phyloP scores from a whole-genome alignment of 2,113 vertebrate genomes.

The Probosciger aterrimus region DNA sequence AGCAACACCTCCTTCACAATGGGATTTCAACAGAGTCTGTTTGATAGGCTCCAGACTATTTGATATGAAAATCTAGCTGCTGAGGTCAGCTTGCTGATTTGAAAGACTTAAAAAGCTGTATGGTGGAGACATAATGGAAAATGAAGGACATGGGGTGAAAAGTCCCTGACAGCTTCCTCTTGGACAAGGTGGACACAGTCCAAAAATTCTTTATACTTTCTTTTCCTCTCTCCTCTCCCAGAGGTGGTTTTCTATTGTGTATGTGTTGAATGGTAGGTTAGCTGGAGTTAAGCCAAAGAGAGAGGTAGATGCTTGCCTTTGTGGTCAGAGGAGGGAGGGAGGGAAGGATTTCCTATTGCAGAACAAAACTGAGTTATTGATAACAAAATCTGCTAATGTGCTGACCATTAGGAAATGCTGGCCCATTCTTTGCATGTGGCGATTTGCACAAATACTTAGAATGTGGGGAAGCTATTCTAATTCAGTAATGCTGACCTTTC shows the following conservation, averaged over 20 bases:
- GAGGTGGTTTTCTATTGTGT: slow-evolving; percentile 44
- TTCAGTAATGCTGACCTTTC: neutral
- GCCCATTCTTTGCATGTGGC: neutral
- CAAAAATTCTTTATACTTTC: slow-evolving; percentile 55
- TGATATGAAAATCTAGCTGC: neutral
- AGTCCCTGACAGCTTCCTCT: slow-evolving; percentile 27
- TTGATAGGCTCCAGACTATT: neutral
- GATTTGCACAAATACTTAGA: neutral
- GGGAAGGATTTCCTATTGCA: slow-evolving; percentile 41
- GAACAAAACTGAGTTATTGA: slow-evolving; percentile 25
- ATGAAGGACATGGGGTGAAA: neutral
- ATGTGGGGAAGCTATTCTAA: neutral
- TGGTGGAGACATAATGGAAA: slow-evolving; percentile 6
- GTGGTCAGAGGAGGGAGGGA: neutral
- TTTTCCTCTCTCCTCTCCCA: slow-evolving; percentile 41
- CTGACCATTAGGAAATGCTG: neutral
- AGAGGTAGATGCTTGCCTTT: slow-evolving; percentile 14
- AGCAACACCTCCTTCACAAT: neutral
- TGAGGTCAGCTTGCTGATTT: neutral
- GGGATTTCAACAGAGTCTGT: neutral
- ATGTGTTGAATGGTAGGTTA: slow-evolving; percentile 37
- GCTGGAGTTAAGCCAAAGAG: slow-evolving; percentile 2
- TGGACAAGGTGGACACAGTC: neutral
- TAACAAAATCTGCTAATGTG: neutral
- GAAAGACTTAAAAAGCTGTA: neutral